These are phyloP conservation scores for Acanthis flammea DNA, from an alignment of 2,797 vertebrate genomes.

Conservation along the genomic window DNA sequence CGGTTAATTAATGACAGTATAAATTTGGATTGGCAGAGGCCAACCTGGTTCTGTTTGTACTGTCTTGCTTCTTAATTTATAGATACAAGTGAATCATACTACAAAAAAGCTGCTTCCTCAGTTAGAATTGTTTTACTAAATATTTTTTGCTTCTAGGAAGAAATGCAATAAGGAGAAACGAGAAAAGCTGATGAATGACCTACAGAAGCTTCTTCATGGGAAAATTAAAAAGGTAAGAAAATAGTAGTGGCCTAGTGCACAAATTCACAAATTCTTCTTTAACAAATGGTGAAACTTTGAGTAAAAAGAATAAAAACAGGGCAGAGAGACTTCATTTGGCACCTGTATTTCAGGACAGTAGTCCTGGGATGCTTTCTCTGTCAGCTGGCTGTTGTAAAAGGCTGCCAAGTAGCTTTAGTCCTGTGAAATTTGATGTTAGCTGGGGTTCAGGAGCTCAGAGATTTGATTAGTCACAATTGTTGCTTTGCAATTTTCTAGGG, in stretches of 20 bases:
- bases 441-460: neutral
- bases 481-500: neutral
- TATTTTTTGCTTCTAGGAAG: conserved; percentile 78
- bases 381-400: neutral
- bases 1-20: neutral
- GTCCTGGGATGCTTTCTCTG: neutral
- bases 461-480: neutral
- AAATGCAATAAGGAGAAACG: conserved; percentile 83
- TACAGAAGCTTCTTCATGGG: conserved; percentile 86
- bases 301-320: neutral
- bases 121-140: neutral
- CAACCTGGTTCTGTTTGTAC: neutral
- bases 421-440: neutral
- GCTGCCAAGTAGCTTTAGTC: neutral
- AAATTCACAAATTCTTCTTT: neutral
- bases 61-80: neutral
- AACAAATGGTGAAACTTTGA: neutral
- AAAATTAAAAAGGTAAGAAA: conserved; percentile 87
- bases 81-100: neutral
- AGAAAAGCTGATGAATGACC: conserved; percentile 83
- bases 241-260: neutral
- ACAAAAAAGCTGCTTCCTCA: neutral
- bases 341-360: neutral
- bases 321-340: neutral
- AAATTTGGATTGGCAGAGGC: neutral